A percentile compares a stretch with the other conserved stretches of the same genome.
phyloP scores from a whole-genome alignment of 2,113 vertebrate genomes.

The Atrichornis clamosus region DNA sequence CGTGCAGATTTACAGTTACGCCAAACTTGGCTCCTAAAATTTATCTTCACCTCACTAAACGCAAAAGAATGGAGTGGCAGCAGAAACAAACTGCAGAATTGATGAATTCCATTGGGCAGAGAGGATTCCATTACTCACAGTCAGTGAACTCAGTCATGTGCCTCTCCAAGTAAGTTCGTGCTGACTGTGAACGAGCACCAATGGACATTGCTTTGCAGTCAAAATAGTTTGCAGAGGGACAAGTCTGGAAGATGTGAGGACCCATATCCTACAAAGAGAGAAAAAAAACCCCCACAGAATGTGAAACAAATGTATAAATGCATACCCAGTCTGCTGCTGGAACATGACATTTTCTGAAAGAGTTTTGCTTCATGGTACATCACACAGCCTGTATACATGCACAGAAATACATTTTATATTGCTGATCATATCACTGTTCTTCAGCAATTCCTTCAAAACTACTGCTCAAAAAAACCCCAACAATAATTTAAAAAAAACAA shows the following conservation, averaged over 20 bases:
- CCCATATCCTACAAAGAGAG: conserved; percentile 87
- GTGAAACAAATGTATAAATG: background rate
- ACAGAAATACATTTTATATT: background rate
- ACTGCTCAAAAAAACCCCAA: background rate
- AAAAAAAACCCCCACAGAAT: background rate
- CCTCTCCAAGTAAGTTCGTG: conserved; percentile 95
- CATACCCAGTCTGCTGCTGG: background rate
- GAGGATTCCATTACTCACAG: conserved; percentile 74
- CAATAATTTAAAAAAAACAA: background rate
- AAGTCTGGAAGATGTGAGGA: conserved; percentile 98
- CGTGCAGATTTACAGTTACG: background rate
- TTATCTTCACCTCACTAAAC: background rate
- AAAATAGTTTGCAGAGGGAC: conserved; percentile 97
- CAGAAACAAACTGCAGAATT: background rate
- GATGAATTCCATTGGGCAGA: background rate
- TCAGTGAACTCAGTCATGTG: conserved; percentile 89
- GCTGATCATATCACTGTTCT: background rate
- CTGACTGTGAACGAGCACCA: conserved; percentile 93
- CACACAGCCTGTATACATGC: fast-evolving
- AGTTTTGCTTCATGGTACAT: background rate
- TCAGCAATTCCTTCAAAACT: background rate
- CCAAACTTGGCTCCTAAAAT: background rate
- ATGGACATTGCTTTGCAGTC: conserved; percentile 99
- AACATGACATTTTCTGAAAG: background rate
- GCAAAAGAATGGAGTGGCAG: background rate